Base-by-base conservation (phyloP, 2,888 invertebrate genomes). In the Sclerodermus sp. region DNA sequence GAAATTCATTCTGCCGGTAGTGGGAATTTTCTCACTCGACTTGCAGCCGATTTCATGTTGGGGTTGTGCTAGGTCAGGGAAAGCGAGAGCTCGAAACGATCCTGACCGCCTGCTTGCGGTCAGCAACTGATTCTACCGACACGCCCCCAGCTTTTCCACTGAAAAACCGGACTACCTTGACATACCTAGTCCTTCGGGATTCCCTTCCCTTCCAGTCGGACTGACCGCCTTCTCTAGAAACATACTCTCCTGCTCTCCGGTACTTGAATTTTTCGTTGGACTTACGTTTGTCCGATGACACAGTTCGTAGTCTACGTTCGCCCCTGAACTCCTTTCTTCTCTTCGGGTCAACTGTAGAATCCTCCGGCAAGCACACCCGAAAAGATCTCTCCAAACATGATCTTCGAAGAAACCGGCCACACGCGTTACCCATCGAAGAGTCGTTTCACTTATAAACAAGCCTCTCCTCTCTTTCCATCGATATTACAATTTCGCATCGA, bases 181-280 rank as follows among this genome's bases (percentile, higher is more conserved):
- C 18, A 17, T 23, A 3, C 23, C 51, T 42, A 47, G 41, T 62
- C 60, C 62, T 51, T 36, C 53, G 58, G 65, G 60, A 57, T 57
- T 15, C 34, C 48, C 38, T 39, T 30, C 10, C 30, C 30, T 12
- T 13, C 34, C 34, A 4, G 12, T 34, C 34, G 4, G 8, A 23
- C 23, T 3, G 40, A 38, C 9, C n/a, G 9, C 30, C 16, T 50
- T 47, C 62, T 61, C 53, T 59, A 59, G 36, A 23, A 15, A 30
- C 49, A 55, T 73, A 58, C 18, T 62, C 47, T 55, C 73, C 73
- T 63, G 64, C 49, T 64, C 61, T 46, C 45, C 47, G 42, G 55
- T 60, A 53, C 65, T 68, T 62, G 52, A 60, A 64, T 70, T 70
- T 71, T 71, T 71, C 67, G 65, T 65, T 60, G 61, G 70, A 72